Conservation (phyloP, 1,140 invertebrate species). For the Trichoplusia ni region DNA sequence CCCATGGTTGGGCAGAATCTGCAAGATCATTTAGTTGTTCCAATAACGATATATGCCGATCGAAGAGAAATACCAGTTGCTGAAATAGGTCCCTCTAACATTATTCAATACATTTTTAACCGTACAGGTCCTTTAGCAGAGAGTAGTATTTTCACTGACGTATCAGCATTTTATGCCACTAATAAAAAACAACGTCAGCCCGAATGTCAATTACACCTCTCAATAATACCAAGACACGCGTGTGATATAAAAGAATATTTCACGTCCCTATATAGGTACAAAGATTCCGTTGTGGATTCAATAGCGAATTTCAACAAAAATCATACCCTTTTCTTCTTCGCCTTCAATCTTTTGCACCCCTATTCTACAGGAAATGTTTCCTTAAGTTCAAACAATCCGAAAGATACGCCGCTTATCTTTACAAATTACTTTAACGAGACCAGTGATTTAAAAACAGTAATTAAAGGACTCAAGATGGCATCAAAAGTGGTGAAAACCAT, state of each 20-base stretch:
- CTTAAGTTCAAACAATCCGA: background rate
- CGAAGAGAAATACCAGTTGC: background rate
- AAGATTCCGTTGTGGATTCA: background rate
- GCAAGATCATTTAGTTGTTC: background rate
- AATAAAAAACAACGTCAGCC: background rate
- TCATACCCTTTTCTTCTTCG: background rate
- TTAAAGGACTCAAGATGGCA: background rate
- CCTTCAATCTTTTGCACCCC: background rate
- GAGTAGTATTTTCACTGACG: background rate
- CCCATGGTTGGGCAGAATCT: slow-evolving; percentile 5
- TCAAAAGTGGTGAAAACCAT: background rate
- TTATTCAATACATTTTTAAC: background rate
- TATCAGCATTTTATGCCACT: background rate
- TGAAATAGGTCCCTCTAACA: background rate
- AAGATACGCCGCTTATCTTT: background rate
- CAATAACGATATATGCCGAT: background rate
- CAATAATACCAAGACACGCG: background rate
- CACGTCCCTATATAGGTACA: background rate
- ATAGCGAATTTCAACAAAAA: background rate
- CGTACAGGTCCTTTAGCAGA: background rate
- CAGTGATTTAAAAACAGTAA: background rate
- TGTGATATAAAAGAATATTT: background rate
- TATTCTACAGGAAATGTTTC: background rate
- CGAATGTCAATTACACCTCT: background rate
- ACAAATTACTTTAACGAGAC: background rate